Evolutionary conservation across 2,113 vertebrate species (phyloP).

Genomic region (Corapipo altera): DNA sequence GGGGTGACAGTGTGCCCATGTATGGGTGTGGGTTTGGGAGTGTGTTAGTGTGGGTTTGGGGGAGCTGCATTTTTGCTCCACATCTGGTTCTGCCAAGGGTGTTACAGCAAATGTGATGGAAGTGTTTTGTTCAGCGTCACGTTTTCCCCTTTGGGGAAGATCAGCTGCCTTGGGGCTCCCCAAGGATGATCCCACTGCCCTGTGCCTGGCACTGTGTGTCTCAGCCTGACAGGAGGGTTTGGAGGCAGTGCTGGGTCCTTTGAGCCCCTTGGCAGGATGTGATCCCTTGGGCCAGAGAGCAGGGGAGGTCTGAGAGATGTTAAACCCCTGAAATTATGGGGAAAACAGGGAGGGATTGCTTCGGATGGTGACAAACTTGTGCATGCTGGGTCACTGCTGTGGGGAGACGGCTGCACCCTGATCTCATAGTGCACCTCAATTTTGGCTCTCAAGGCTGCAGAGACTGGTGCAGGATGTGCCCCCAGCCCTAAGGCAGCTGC

Average conservation of each 20-base stretch:
- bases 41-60: not conserved
- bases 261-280: not conserved
- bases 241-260: not conserved
- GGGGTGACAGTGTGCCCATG: fast-evolving
- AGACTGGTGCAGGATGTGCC: not conserved
- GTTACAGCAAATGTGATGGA: not conserved
- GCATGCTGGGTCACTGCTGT: fast-evolving
- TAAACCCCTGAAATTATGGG: not conserved
- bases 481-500: not conserved
- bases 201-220: fast-evolving
- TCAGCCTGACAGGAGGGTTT: not conserved
- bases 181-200: fast-evolving
- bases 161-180: not conserved
- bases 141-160: not conserved
- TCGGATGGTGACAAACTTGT: not conserved
- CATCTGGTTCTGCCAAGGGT: fast-evolving
- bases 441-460: not conserved
- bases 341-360: not conserved
- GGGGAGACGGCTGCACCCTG: fast-evolving
- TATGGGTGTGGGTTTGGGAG: not conserved
- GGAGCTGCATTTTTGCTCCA: fast-evolving
- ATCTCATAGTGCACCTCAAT: not conserved
- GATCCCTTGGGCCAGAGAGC: not conserved
- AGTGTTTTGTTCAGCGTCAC: fast-evolving
- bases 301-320: not conserved